Conservation (phyloP, 2,888 invertebrate species). For the Plemyria rubiginata region DNA sequence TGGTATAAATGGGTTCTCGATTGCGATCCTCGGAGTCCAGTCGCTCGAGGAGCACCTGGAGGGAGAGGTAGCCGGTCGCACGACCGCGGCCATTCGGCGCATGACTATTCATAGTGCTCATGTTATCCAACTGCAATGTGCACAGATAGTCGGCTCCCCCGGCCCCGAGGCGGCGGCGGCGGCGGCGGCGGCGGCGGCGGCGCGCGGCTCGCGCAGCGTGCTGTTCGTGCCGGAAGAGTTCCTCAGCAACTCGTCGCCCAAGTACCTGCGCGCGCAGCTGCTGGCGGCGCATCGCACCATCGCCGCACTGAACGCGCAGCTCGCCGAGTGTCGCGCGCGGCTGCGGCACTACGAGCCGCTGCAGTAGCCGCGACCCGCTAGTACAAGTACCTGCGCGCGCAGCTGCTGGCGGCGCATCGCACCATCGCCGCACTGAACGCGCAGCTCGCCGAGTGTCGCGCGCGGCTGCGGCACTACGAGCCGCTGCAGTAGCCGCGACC, state of each 20-base stretch:
- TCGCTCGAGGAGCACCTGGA: no score
- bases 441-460: conserved; percentile 37
- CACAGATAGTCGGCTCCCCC: no score
- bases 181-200: neutral
- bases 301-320: conserved; percentile 35
- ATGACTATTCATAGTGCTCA: no score
- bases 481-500: neutral
- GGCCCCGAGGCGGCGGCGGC: no score
- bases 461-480: conserved; percentile 44
- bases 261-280: conserved; percentile 40
- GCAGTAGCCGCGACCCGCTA: neutral
- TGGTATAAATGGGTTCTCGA: no score
- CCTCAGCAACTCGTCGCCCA: conserved; percentile 41
- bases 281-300: conserved; percentile 50
- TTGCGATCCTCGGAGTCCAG: no score
- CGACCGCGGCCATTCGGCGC: no score
- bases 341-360: conserved; percentile 32
- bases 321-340: conserved; percentile 45
- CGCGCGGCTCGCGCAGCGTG: conserved; percentile 20
- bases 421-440: conserved; percentile 40
- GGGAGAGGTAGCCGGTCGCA: no score
- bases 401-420: conserved; percentile 49
- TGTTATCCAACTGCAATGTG: no score
- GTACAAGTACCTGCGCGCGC: conserved; percentile 42
- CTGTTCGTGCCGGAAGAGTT: conserved; percentile 46